Percentiles rank a stretch among this genome's conserved stretches.
Evolutionary conservation across 2,888 invertebrate genomes (phyloP).

Genomic region (Cantharis nigra): DNA sequence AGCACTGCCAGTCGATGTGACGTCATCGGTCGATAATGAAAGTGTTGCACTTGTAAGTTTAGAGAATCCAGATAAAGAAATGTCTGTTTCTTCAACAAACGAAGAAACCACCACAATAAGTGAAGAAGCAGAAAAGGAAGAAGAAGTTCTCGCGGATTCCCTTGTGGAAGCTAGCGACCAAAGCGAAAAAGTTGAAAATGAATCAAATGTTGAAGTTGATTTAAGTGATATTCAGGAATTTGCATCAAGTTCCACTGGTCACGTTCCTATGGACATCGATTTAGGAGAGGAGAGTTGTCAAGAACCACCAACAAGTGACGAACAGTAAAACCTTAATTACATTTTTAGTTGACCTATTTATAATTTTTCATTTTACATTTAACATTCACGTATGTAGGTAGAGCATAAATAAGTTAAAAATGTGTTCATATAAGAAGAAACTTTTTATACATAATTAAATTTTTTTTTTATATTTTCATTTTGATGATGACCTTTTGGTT

Average conservation of each 20-base stretch:
- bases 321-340: slow-evolving; percentile 13
- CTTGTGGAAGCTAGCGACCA: slow-evolving; percentile 53
- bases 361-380: not conserved
- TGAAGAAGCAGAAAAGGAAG: slow-evolving; percentile 39
- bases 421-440: not conserved
- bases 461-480: not conserved
- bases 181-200: slow-evolving; percentile 33
- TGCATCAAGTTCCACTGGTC: slow-evolving; percentile 15
- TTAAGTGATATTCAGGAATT: slow-evolving; percentile 3
- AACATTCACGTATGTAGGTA: not conserved
- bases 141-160: slow-evolving; percentile 46
- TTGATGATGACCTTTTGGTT: not conserved
- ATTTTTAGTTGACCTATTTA: not conserved
- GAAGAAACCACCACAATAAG: not conserved
- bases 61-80: slow-evolving; percentile 37
- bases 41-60: slow-evolving; percentile 56
- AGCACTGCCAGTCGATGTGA: slow-evolving; percentile 12
- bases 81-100: not conserved
- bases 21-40: slow-evolving; percentile 42
- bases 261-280: slow-evolving; percentile 17
- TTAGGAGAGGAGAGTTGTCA: slow-evolving; percentile 21
- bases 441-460: not conserved
- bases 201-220: not conserved
- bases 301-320: slow-evolving; percentile 12
- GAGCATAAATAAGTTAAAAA: not conserved